Evolutionary conservation across 2,113 vertebrate species (phyloP), one percentile per base, ranked within the genome.

Genomic region (Acrocephalus arundinaceus): DNA sequence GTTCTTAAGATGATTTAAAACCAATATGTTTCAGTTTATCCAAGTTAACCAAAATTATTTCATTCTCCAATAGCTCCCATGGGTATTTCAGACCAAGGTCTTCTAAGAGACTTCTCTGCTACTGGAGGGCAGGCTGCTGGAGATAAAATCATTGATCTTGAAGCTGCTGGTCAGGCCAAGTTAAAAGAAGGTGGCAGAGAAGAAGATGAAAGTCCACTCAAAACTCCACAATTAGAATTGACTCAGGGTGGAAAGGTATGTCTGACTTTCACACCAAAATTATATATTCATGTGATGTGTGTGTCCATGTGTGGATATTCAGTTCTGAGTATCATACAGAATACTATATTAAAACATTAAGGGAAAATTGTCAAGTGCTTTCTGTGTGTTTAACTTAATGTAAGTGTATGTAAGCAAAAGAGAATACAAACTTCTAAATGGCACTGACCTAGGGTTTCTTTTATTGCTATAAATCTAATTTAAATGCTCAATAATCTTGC

Each of bases 171-270:
- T 55, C 61, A 95, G 46, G 87, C 89, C 7, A 49, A 91, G 55
- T 68, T 96, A 43, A 97, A 95, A 75, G 98, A 98, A 90, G 92
- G 83, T n/a, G 68, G 63, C 73, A 92, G 91, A 91, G 97, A 96
- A 91, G 97, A 97, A 37, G 76, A 97, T 91, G 97, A 88, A 94
- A 97, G 94, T 76, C 96, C 97, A 30, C 3, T 87, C 35, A 97
- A 96, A 97, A 95, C 79, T 48, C 90, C 97, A 3, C 97, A 97
- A 7, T 89, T 97, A 71, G 98, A 97, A 11, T 39, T 97, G 54
- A 79, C 93, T 81, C 91, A 93, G 90, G 98, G 98, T 96, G 97
- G 97, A 96, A 98, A 98, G 98, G 98, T 98, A 98, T 88, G 97
- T 81, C 66, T 57, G 35, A 63, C 39, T 74, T 71, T 41, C 41